Evolutionary conservation across 2,888 invertebrate genomes (phyloP), one percentile per base, ranked within the genome.

Genomic region (Antheraea yamamai): DNA sequence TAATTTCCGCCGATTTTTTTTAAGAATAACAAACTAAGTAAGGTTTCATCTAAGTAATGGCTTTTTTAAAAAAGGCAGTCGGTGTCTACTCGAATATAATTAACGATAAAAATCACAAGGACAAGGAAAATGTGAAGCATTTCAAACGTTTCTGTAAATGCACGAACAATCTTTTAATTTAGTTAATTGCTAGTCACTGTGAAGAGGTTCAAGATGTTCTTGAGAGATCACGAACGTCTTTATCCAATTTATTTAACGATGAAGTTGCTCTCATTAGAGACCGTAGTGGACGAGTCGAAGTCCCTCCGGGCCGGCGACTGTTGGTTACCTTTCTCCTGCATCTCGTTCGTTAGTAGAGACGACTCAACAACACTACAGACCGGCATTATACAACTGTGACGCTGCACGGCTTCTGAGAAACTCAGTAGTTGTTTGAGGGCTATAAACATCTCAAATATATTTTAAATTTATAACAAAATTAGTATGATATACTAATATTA

Each of bases 221-320:
- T 91, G 90, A 95, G 92, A 94, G 93, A 93, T 94, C 94, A 93
- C 90, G 92, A 90, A 92, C 91, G 94, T 95, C 94, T 94, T 94
- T 94, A 94, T 94, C 93, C 94, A 94, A 95, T 95, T 94, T 94
- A 92, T 95, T 94, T 94, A 95, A 95, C 93, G 94, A 94, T 88
- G 92, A 88, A 90, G 89, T 90, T 89, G 89, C 89, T 88, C 93
- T 94, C 94, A 94, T 95, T 94, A 94, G 92, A 87, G 90, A 86
- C 83, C 85, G 88, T 88, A 90, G 89, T 90, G 93, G 91, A 90
- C 91, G 81, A 77, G 77, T 81, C 72, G 81, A 83, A 81, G 83
- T 79, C 78, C 79, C 82, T 81, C 80, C 83, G 83, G 79, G 79
- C 78, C 78, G 81, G 77, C 82, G 84, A 84, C 88, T 85, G 86